Evolutionary conservation across 2,797 vertebrate genomes (phyloP).

Genomic region (Melanotaenia parkinsoni): DNA sequence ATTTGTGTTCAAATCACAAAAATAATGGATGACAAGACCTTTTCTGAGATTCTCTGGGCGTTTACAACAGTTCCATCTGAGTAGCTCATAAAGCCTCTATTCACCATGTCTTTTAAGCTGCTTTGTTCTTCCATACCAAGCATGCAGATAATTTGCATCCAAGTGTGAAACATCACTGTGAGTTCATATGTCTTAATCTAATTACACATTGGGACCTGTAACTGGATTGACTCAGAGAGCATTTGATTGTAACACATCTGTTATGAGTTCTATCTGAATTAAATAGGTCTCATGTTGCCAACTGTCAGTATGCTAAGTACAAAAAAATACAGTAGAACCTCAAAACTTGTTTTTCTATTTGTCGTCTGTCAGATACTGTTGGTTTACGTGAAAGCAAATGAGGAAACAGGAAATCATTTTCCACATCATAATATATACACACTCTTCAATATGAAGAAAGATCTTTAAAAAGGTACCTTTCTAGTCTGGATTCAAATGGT

Average conservation of each 20-base stretch:
- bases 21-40: slow-evolving; percentile 48
- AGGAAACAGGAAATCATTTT: slow-evolving; percentile 62
- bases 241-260: slow-evolving; percentile 53
- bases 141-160: slow-evolving; percentile 9
- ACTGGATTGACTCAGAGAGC: slow-evolving; percentile 45
- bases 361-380: slow-evolving; percentile 41
- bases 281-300: slow-evolving; percentile 40
- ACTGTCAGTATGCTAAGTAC: slow-evolving; percentile 25
- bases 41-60: slow-evolving; percentile 39
- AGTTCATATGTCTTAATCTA: slow-evolving; percentile 37
- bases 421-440: slow-evolving; percentile 72
- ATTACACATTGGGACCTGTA: slow-evolving; percentile 31
- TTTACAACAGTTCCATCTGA: slow-evolving; percentile 52
- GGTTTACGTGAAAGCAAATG: slow-evolving; percentile 52
- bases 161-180: slow-evolving; percentile 7
- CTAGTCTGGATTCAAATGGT: slow-evolving; percentile 35
- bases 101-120: slow-evolving; percentile 32
- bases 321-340: slow-evolving; percentile 36
- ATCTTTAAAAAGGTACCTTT: slow-evolving; percentile 46
- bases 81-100: slow-evolving; percentile 48
- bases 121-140: slow-evolving; percentile 12
- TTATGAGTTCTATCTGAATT: slow-evolving; percentile 47
- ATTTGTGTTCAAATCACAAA: slow-evolving; percentile 56
- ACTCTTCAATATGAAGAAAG: slow-evolving; percentile 81
- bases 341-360: slow-evolving; percentile 29